Conservation (phyloP, 2,797 vertebrate species). For the Syngnathus rostellatus region DNA sequence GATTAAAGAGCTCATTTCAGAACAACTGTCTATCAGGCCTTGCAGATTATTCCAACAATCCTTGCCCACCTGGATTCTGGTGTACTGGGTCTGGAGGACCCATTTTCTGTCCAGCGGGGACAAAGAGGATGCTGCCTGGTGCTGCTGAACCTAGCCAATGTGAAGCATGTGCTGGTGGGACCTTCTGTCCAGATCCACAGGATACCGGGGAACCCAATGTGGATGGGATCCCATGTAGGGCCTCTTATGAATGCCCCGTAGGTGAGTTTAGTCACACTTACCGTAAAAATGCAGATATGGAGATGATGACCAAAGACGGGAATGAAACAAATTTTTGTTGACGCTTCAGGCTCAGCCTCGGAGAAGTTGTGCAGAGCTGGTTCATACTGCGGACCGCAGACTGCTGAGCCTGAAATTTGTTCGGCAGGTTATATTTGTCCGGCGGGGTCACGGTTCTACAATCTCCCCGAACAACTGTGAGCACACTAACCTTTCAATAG, state of each 20-base stretch:
- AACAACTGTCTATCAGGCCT: conserved; percentile 48
- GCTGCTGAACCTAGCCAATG: conserved; percentile 73
- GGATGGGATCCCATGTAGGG: conserved; percentile 72
- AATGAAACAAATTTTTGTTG: conserved; percentile 7
- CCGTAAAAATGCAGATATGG: too few relatives aligned
- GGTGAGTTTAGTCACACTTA: conserved; percentile 45
- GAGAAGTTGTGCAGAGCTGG: conserved; percentile 78
- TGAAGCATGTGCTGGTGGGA: conserved; percentile 72
- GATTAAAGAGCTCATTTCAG: neutral
- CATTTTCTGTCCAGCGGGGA: conserved; percentile 80
- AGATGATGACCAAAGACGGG: too few relatives aligned
- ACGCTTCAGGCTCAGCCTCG: conserved; percentile 70
- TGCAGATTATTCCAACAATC: conserved; percentile 62
- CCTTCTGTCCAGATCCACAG: conserved; percentile 75
- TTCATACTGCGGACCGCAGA: conserved; percentile 73
- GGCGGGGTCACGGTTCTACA: conserved; percentile 73
- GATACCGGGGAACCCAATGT: conserved; percentile 68
- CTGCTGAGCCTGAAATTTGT: conserved; percentile 70
- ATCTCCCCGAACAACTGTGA: conserved; percentile 75
- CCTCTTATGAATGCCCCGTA: conserved; percentile 78
- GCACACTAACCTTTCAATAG: conserved; percentile 36
- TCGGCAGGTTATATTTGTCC: conserved; percentile 83
- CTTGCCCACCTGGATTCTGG: conserved; percentile 84
- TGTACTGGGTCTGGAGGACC: conserved; percentile 75
- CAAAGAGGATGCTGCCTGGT: conserved; percentile 71